These are phyloP conservation scores for Mythimna pallens DNA, from an alignment of 2,888 invertebrate genomes.

Conservation along the genomic window DNA sequence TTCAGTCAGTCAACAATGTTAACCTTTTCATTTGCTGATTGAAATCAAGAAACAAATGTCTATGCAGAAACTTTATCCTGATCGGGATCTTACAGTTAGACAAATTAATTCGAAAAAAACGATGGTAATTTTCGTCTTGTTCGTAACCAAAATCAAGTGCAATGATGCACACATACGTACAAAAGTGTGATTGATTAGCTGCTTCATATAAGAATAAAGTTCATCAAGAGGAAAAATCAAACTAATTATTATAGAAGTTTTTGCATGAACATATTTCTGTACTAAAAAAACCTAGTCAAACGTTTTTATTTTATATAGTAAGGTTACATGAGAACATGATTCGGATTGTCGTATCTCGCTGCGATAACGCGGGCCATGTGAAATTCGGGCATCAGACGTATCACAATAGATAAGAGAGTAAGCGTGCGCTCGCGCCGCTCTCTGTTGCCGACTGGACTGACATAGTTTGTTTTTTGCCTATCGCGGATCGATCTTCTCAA, in stretches of 20 bases:
- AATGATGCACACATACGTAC: conserved; percentile 13
- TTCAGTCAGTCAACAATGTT: background rate
- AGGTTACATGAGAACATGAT: conserved; percentile 53
- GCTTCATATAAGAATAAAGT: conserved; percentile 10
- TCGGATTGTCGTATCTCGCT: conserved; percentile 54
- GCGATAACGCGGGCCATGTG: conserved; percentile 71
- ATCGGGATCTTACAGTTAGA: background rate
- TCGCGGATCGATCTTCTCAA: conserved; percentile 80
- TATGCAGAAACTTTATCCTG: background rate
- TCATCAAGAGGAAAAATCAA: conserved; percentile 14
- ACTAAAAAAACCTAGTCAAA: conserved; percentile 25
- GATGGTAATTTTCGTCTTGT: conserved; percentile 9
- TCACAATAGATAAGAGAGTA: conserved; percentile 63
- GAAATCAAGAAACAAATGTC: background rate
- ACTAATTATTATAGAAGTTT: conserved; percentile 17
- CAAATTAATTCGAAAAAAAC: conserved; percentile 5
- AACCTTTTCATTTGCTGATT: conserved; percentile 8
- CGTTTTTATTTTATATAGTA: conserved; percentile 34
- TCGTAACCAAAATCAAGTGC: conserved; percentile 18
- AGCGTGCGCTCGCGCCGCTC: conserved; percentile 64
- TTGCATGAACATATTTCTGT: conserved; percentile 12
- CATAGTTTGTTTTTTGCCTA: conserved; percentile 75
- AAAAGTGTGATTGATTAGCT: conserved; percentile 37
- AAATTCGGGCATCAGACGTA: conserved; percentile 64
- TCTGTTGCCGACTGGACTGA: conserved; percentile 74